Evolutionary conservation across 2,888 invertebrate genomes (phyloP).

Genomic region (Pyrrhia umbra): DNA sequence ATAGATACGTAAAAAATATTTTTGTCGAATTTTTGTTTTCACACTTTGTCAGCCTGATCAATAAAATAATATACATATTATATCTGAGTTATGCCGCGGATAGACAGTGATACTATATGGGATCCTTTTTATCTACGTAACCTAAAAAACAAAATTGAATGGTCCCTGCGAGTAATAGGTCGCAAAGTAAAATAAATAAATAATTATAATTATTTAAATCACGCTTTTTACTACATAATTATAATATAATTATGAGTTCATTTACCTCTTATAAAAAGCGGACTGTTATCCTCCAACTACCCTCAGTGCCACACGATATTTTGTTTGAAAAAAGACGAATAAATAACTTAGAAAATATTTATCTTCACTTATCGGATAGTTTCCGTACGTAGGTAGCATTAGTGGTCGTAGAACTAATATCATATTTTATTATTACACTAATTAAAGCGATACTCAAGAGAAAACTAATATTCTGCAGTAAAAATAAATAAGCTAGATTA

Average conservation of each 20-base stretch:
- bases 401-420: constrained; percentile 3
- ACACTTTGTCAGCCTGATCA: too few relatives aligned
- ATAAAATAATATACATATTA: too few relatives aligned
- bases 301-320: neutral
- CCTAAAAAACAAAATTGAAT: too few relatives aligned
- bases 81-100: too few relatives aligned
- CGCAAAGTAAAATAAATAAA: too few relatives aligned
- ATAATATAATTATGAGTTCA: neutral
- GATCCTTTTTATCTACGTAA: too few relatives aligned
- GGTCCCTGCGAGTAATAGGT: too few relatives aligned
- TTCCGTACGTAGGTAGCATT: neutral
- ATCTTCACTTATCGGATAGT: constrained; percentile 13
- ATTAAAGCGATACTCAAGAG: constrained; percentile 8
- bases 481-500: constrained; percentile 29
- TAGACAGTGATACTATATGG: too few relatives aligned
- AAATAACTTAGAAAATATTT: neutral
- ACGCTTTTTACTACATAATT: too few relatives aligned
- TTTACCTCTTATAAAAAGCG: neutral
- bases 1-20: too few relatives aligned
- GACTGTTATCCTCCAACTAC: neutral
- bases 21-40: too few relatives aligned
- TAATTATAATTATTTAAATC: too few relatives aligned
- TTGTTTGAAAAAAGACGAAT: neutral
- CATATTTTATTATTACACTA: constrained; percentile 22
- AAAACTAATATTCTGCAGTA: constrained; percentile 15